Base-by-base conservation (phyloP, 2,113 vertebrate genomes). In the Clarias batrachus region DNA sequence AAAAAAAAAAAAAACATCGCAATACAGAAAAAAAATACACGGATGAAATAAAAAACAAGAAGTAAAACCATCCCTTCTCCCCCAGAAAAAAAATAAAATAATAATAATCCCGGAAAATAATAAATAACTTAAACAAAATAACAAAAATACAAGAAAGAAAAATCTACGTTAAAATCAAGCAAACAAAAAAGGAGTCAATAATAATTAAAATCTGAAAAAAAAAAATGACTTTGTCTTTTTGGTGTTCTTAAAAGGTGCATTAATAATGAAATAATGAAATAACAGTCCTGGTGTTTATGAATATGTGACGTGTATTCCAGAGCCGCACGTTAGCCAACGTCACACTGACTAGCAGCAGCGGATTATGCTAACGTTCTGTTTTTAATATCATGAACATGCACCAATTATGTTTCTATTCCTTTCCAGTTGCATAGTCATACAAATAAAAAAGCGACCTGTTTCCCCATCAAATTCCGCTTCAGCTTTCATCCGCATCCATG, bases 391-490 rank as follows among this genome's bases (percentile, higher is more conserved):
- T 68, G 54, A 85, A 59, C 86, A 83, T 85, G 86, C 83, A 85
- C n/a, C 76, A n/a, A 54, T 56, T 16, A 62, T 7, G 81, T 48
- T 76, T 82, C 60, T 21, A 14, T 84, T 86, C 88, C 81, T 80
- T 84, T 91, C 90, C 91, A 94, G 91, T 90, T 93, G 91, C 91
- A 91, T 92, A 94, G 93, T 92, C 92, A 92, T 52, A 82, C 89
- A 90, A 89, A 90, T n/a, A 41, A 89, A 7, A n/a, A 87, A 90
- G 81, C 80, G 85, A 23, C 16, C 89, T 68, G 92, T 86, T 92
- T 88, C 85, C 81, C 56, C 52, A 54, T 86, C 1, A 16, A 54
- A n/a, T 68, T 60, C 30, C 37, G 10, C 52, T 60, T 52, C 10
- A 66, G 10, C 59, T n/a, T 85, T 57, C 62, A 56, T 87, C 89